phyloP scores from a whole-genome alignment of 1,140 invertebrate species.

The Protaetia brevitarsis region DNA sequence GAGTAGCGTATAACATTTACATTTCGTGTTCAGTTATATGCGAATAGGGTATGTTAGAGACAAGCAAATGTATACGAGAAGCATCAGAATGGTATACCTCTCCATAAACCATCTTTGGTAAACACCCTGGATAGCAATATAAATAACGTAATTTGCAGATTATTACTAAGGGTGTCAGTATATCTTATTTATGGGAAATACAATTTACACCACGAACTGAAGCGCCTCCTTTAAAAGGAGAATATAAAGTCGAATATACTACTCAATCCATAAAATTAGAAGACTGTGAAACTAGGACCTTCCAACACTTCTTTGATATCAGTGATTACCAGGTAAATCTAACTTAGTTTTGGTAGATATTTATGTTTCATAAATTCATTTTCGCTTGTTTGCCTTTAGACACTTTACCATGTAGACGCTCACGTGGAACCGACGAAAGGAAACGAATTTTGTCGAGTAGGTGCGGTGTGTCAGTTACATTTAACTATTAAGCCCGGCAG shows the following conservation, averaged over 20 bases:
- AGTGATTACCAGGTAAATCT: constrained; percentile 62
- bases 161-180: constrained; percentile 65
- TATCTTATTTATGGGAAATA: constrained; percentile 82
- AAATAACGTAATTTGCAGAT: constrained; percentile 50
- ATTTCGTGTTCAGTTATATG: too few relatives aligned
- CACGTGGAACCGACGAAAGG: constrained; percentile 78
- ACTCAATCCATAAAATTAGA: constrained; percentile 30
- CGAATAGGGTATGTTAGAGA: too few relatives aligned
- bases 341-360: background rate
- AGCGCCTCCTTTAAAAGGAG: constrained; percentile 34
- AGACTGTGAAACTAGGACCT: constrained; percentile 49
- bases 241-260: constrained; percentile 48
- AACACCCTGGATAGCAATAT: too few relatives aligned
- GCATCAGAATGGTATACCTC: too few relatives aligned
- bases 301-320: constrained; percentile 59
- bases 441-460: constrained; percentile 82
- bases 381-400: constrained; percentile 54
- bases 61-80: too few relatives aligned
- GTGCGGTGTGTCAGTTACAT: constrained; percentile 81
- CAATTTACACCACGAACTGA: constrained; percentile 37
- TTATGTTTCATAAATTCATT: background rate
- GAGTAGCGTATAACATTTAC: too few relatives aligned
- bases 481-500: constrained; percentile 64
- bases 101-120: too few relatives aligned
- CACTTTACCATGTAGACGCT: constrained; percentile 78